Evolutionary conservation across 2,888 invertebrate genomes (phyloP).

Genomic region (Pheosia tremula): DNA sequence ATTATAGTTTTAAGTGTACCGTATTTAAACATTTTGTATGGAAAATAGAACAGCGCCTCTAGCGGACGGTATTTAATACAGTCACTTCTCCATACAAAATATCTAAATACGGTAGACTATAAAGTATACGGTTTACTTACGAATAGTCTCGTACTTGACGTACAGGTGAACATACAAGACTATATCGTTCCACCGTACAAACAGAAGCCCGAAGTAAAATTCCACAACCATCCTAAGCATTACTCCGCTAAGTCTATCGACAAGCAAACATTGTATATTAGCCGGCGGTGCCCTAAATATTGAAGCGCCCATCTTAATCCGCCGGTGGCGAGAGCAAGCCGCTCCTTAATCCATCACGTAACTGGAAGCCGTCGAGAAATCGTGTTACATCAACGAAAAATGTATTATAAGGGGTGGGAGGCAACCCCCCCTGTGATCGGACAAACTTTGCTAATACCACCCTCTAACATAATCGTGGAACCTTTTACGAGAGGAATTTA

Average conservation of each 20-base stretch:
- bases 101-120: no score
- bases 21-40: no score
- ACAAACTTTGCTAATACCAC: conserved; percentile 85
- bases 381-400: conserved; percentile 86
- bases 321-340: conserved; percentile 74
- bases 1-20: no score
- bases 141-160: not conserved
- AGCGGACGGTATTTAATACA: no score
- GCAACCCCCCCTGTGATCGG: conserved; percentile 68
- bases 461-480: conserved; percentile 83
- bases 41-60: no score
- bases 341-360: conserved; percentile 85
- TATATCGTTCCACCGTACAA: not conserved
- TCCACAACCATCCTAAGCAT: conserved; percentile 48
- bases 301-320: conserved; percentile 77
- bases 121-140: no score
- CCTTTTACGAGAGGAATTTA: conserved; percentile 85
- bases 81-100: no score
- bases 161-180: not conserved
- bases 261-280: conserved; percentile 80
- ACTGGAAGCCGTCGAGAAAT: conserved; percentile 83
- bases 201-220: conserved; percentile 20
- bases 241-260: conserved; percentile 73
- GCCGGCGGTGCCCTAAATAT: conserved; percentile 78
- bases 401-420: conserved; percentile 77